Conservation (phyloP, 1,140 invertebrate species). For the Vollenhovia emeryi region DNA sequence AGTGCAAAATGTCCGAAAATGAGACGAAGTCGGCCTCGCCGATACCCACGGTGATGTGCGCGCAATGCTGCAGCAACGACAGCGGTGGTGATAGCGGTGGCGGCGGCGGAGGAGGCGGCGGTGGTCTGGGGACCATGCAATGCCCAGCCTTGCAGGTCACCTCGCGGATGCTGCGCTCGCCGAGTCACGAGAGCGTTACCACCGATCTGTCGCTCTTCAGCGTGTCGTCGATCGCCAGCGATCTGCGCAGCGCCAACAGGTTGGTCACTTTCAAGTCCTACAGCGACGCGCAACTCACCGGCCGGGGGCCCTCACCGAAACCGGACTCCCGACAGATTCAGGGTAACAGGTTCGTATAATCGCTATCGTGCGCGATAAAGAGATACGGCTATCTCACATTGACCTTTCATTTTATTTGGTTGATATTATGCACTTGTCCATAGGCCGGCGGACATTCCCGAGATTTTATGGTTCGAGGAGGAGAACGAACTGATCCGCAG, state of each 20-base stretch:
- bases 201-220: conserved; percentile 93
- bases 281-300: conserved; percentile 85
- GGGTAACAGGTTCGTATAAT: conserved; percentile 77
- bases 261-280: conserved; percentile 87
- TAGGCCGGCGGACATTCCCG: conserved; percentile 87
- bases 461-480: conserved; percentile 90
- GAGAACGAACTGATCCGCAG: conserved; percentile 92
- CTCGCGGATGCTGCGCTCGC: conserved; percentile 90
- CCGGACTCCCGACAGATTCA: conserved; percentile 86
- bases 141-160: conserved; percentile 84
- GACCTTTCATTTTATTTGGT: background rate
- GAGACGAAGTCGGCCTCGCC: conserved; percentile 75
- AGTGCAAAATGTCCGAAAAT: conserved; percentile 76
- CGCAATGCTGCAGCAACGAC: conserved; percentile 60
- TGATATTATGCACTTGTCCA: background rate
- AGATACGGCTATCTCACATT: background rate
- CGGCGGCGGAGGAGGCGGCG: conserved; percentile 11
- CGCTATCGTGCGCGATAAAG: background rate
- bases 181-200: conserved; percentile 93
- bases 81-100: conserved; percentile 5
- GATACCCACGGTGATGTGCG: conserved; percentile 56
- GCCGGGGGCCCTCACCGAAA: conserved; percentile 89
- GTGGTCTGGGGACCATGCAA: conserved; percentile 76
- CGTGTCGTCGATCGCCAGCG: conserved; percentile 90
- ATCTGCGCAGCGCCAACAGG: conserved; percentile 86